Evolutionary conservation across 2,888 invertebrate genomes (phyloP).

Genomic region (Drosophila anomalipes): DNA sequence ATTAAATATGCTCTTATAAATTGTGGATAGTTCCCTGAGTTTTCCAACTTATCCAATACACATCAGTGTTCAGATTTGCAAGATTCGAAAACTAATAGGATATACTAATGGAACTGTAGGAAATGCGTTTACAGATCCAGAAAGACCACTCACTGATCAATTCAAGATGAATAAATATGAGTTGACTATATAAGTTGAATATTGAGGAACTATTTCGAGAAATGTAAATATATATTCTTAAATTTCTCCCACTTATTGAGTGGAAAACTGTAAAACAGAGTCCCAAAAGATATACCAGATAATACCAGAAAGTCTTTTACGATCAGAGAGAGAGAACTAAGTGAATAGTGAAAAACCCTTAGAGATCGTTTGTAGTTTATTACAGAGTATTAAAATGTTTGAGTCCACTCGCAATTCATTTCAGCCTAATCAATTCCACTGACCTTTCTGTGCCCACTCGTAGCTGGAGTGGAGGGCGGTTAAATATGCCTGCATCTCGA

Average conservation of each 20-base stretch:
- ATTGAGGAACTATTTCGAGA: background rate
- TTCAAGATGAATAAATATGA: background rate
- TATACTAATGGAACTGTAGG: background rate
- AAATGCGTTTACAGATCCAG: background rate
- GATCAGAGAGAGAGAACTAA: background rate
- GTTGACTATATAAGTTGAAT: background rate
- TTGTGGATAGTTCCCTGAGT: background rate
- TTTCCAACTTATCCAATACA: background rate
- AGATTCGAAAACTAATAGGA: background rate
- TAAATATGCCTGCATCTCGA: constrained; percentile 87
- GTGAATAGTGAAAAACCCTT: background rate
- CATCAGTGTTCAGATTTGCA: background rate
- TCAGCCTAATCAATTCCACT: constrained; percentile 83
- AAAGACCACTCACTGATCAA: background rate
- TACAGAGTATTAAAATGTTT: background rate
- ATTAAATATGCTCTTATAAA: background rate
- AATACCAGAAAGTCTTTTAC: background rate
- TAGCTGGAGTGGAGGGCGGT: constrained; percentile 87
- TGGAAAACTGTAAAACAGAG: background rate
- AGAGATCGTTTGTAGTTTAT: background rate
- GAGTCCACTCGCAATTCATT: too few relatives aligned
- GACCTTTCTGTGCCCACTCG: constrained; percentile 92
- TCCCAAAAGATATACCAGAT: too few relatives aligned
- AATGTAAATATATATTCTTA: background rate
- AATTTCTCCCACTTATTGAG: background rate